Base-by-base conservation (phyloP, 1,140 invertebrate genomes). In the Cephus cinctus region DNA sequence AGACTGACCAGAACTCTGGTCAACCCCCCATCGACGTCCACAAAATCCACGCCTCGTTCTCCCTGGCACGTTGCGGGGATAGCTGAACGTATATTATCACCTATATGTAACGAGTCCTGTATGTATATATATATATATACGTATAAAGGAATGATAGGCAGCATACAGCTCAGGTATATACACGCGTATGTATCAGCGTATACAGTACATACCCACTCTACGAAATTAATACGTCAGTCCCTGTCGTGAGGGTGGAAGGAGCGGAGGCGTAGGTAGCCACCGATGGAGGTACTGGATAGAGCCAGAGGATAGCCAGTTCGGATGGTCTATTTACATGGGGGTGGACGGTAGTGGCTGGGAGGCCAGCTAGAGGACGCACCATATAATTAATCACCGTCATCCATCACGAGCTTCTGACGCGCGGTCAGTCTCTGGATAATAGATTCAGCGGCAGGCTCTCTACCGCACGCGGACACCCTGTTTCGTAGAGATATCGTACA, bases 311-410 rank as follows among this genome's bases (percentile, higher is more conserved):
- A n/a, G n/a, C n/a, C n/a, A n/a, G n/a, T n/a, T n/a, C n/a, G 43
- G 50, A 60, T 54, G 36, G 46, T 43, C 25, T 63, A 50, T 66
- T 66, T 64, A 52, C 59, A 43, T 40, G 52, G 21, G 22, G 51
- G 53, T 40, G 52, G 21, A 20, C 49, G 53, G 41, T 6, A 50
- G 42, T 52, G 47, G 36, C 30, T 43, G 18, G 32, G n/a, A n/a
- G n/a, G 43, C 35, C 25, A 36, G 50, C 43, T 52, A 45, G 43
- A 45, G 50, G 50, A 23, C 47, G 30, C 48, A 47, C 34, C 60
- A 51, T 63, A 69, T 73, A 69, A 73, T 71, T 73, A 73, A 73
- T 73, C 61, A 62, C 65, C 58, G 50, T 70, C 63, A 73, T 73
- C 66, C 56, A 73, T 73, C 70, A 71, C 45, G 45, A 43, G 32